Percentiles rank a stretch among this genome's conserved stretches.
Evolutionary conservation across 1,140 invertebrate genomes (phyloP).

Genomic region (Diachasmimorpha longicaudata): DNA sequence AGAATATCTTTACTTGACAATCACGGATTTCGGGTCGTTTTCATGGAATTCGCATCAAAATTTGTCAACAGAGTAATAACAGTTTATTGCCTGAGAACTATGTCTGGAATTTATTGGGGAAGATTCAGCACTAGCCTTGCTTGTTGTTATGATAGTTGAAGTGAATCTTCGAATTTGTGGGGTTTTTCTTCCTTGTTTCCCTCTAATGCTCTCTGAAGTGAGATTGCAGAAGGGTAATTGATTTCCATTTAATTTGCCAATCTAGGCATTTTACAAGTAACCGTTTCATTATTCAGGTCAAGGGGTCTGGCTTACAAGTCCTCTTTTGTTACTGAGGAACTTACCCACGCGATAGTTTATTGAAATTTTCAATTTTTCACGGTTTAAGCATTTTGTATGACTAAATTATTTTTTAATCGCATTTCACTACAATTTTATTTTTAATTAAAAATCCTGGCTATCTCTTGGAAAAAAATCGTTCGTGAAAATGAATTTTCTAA

Average conservation of each 20-base stretch:
- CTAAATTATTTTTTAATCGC: neutral
- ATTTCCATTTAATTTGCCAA: slow-evolving; percentile 30
- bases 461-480: too few species aligned
- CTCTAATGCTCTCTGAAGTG: neutral
- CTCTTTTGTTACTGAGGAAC: slow-evolving; percentile 29
- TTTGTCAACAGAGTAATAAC: too few species aligned
- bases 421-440: too few species aligned
- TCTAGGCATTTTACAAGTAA: slow-evolving; percentile 32
- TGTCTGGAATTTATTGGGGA: neutral
- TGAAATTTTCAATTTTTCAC: slow-evolving; percentile 4
- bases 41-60: too few species aligned
- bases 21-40: too few species aligned
- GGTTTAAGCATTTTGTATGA: neutral
- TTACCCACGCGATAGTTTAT: slow-evolving; percentile 26
- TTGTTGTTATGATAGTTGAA: neutral
- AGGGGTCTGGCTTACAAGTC: slow-evolving; percentile 40
- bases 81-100: neutral
- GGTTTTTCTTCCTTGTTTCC: neutral
- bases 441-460: too few species aligned
- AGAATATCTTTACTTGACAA: too few species aligned
- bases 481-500: too few species aligned
- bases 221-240: slow-evolving; percentile 19
- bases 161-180: neutral
- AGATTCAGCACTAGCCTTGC: neutral
- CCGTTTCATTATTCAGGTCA: slow-evolving; percentile 38